Evolutionary conservation across 1,140 invertebrate genomes (phyloP).

Genomic region (Caenorhabditis briggsae): DNA sequence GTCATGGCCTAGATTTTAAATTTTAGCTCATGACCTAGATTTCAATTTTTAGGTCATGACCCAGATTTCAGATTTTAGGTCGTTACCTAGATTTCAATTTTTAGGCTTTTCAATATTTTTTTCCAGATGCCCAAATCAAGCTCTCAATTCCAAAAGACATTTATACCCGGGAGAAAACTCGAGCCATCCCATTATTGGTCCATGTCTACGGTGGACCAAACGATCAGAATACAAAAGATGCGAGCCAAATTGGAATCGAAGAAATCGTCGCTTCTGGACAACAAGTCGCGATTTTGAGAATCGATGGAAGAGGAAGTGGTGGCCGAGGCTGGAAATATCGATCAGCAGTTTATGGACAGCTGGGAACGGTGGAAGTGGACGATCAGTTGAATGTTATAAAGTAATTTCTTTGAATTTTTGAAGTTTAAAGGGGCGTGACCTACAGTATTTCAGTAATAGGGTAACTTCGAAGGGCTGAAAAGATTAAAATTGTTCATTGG

Average conservation of each 20-base stretch:
- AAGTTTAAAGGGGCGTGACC: too few species aligned
- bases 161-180: neutral
- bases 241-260: constrained; percentile 59
- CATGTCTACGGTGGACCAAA: constrained; percentile 60
- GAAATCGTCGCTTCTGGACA: constrained; percentile 52
- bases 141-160: constrained; percentile 20
- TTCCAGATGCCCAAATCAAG: constrained; percentile 6
- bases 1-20: too few species aligned
- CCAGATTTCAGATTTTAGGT: too few species aligned
- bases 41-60: too few species aligned
- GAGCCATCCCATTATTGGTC: constrained; percentile 34
- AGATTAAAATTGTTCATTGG: too few species aligned
- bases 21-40: too few species aligned
- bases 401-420: constrained; percentile 22
- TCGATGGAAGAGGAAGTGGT: constrained; percentile 75
- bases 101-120: too few species aligned
- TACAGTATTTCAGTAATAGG: too few species aligned
- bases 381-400: constrained; percentile 74
- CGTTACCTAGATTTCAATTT: too few species aligned
- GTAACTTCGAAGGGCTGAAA: too few species aligned
- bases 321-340: constrained; percentile 72
- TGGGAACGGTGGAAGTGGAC: constrained; percentile 77
- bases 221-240: neutral
- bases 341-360: constrained; percentile 73
- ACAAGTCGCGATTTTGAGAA: constrained; percentile 72